phyloP scores from a whole-genome alignment of 2,113 vertebrate genomes.

The Coregonus clupeaformis region DNA sequence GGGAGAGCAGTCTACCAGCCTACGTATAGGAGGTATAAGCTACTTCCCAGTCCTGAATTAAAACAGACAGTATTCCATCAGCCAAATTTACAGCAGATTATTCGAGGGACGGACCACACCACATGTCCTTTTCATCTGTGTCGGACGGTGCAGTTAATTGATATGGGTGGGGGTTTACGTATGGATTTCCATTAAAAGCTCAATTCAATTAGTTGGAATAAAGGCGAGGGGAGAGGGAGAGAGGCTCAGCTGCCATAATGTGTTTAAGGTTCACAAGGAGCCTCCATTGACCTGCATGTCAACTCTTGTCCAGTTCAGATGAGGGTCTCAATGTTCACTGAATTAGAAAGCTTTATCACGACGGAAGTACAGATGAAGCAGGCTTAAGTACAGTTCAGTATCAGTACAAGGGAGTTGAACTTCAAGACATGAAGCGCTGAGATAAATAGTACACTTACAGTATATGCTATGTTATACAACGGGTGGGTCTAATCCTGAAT shows the following conservation, averaged over 20 bases:
- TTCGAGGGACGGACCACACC: too few species aligned
- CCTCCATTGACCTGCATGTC: neutral
- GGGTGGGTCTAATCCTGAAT: too few species aligned
- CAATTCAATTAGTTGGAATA: neutral
- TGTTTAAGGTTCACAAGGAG: neutral
- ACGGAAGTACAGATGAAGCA: too few species aligned
- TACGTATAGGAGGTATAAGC: too few species aligned
- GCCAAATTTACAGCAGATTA: too few species aligned
- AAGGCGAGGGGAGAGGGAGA: neutral
- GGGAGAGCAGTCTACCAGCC: too few species aligned
- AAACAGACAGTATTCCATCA: too few species aligned
- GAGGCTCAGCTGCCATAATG: neutral
- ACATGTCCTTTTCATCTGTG: too few species aligned
- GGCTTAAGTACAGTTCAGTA: too few species aligned
- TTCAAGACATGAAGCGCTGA: neutral
- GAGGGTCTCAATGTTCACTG: neutral
- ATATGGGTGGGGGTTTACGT: neutral
- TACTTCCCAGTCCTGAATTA: too few species aligned
- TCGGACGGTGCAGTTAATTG: neutral
- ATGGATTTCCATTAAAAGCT: constrained; percentile 7
- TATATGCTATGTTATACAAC: neutral
- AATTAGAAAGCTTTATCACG: neutral
- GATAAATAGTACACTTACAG: neutral
- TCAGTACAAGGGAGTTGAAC: too few species aligned
- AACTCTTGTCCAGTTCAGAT: constrained; percentile 1